Evolutionary conservation across 2,888 invertebrate genomes (phyloP).

Genomic region (Phalera bucephala): DNA sequence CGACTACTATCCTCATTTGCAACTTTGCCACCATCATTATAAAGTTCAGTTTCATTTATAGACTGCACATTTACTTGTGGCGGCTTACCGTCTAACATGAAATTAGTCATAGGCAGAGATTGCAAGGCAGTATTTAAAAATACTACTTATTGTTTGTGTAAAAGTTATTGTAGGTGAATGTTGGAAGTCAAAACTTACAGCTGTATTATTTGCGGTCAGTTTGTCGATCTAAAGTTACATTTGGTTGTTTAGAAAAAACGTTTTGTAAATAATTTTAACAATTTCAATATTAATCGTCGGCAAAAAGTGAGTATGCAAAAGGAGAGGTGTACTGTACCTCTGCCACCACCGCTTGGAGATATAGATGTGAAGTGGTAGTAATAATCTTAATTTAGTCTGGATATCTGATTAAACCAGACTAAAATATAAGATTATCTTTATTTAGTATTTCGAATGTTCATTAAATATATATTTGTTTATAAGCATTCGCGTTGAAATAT

Average conservation of each 20-base stretch:
- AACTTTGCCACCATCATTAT: conserved; percentile 7
- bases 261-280: no score
- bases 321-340: no score
- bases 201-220: conserved; percentile 16
- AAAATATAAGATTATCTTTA: no score
- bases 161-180: conserved; percentile 33
- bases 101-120: conserved; percentile 56
- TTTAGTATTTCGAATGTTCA: no score
- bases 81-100: conserved; percentile 25
- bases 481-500: no score
- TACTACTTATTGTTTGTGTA: conserved; percentile 52
- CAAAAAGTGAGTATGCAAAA: no score
- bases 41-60: conserved; percentile 15
- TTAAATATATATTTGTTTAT: no score
- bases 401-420: no score
- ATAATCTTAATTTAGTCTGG: no score
- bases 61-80: conserved; percentile 8
- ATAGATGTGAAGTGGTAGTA: no score
- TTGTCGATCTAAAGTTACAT: conserved; percentile 2
- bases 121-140: conserved; percentile 54
- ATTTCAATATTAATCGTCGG: no score
- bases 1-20: conserved; percentile 5
- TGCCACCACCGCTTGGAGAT: no score
- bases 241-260: neutral
- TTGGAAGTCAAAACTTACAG: conserved; percentile 12